Evolutionary conservation across 2,797 vertebrate genomes (phyloP).

Genomic region (Mormyrops boulengeri): DNA sequence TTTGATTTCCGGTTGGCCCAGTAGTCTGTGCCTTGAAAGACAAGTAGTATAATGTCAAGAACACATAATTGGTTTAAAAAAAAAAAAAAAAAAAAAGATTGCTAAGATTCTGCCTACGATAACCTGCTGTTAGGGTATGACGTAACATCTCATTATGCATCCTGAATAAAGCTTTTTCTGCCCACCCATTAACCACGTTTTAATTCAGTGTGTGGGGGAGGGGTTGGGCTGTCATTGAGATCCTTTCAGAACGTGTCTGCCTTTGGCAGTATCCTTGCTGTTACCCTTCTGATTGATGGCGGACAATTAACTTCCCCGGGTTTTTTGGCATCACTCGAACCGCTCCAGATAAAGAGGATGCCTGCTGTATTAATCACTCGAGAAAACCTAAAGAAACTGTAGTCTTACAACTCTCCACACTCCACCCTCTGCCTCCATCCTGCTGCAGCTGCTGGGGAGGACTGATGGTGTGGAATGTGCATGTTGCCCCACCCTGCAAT

Average conservation of each 20-base stretch:
- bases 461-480: background rate
- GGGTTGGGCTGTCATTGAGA: background rate
- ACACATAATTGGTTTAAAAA: background rate
- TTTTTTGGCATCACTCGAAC: background rate
- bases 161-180: background rate
- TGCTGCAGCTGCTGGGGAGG: background rate
- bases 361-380: conserved; percentile 19
- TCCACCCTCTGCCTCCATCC: background rate
- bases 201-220: background rate
- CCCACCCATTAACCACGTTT: background rate
- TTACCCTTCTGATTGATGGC: conserved; percentile 29
- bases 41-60: background rate
- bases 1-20: conserved; percentile 13
- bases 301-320: conserved; percentile 27
- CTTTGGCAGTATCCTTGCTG: background rate
- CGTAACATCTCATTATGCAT: background rate
- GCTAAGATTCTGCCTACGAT: background rate
- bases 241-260: background rate
- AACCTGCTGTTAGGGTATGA: background rate
- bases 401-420: background rate
- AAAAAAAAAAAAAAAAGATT: background rate
- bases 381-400: conserved; percentile 1
- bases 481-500: background rate
- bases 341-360: conserved; percentile 8
- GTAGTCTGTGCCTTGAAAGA: background rate